A percentile compares a stretch with the other conserved stretches of the same genome.
These are phyloP conservation scores for Bergia sp. DNA, from an alignment of 92 coral and sea anemone species.

Conservation along the genomic window DNA sequence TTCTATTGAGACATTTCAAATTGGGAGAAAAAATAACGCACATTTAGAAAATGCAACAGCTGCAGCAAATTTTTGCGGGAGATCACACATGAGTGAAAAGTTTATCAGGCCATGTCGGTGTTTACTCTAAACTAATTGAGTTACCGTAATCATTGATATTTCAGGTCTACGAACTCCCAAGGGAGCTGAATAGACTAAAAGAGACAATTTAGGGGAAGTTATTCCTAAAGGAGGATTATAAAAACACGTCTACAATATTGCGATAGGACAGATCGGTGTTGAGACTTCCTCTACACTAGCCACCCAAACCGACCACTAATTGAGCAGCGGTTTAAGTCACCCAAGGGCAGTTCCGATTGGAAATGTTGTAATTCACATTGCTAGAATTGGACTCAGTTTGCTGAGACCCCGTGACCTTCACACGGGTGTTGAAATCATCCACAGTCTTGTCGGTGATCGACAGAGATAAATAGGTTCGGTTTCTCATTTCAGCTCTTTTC, in stretches of 20 bases:
- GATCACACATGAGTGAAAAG: not conserved
- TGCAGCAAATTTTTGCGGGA: not conserved
- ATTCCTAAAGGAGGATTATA: not conserved
- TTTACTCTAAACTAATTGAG: constrained; percentile 35
- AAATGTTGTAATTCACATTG: constrained; percentile 9
- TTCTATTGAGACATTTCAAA: not conserved
- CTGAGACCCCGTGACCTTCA: constrained; percentile 36
- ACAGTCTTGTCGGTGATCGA: constrained; percentile 20
- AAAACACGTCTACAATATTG: not conserved
- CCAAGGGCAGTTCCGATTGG: not conserved
- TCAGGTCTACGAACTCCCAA: not conserved
- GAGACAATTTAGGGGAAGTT: not conserved
- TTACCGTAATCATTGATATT: constrained; percentile 3
- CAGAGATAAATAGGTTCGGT: constrained; percentile 25
- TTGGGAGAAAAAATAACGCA: not conserved
- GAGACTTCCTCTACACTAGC: not conserved
- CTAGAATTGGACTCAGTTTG: not conserved
- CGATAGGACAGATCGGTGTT: not conserved
- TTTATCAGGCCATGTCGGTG: constrained; percentile 23
- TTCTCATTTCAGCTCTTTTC: constrained; percentile 41
- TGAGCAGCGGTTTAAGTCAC: not conserved
- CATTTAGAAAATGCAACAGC: not conserved
- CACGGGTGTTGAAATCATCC: constrained; percentile 41
- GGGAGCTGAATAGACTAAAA: not conserved
- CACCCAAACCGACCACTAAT: constrained; percentile 26